Evolutionary conservation across 2,797 vertebrate species (phyloP).

Genomic region (Sitta carolinensis): DNA sequence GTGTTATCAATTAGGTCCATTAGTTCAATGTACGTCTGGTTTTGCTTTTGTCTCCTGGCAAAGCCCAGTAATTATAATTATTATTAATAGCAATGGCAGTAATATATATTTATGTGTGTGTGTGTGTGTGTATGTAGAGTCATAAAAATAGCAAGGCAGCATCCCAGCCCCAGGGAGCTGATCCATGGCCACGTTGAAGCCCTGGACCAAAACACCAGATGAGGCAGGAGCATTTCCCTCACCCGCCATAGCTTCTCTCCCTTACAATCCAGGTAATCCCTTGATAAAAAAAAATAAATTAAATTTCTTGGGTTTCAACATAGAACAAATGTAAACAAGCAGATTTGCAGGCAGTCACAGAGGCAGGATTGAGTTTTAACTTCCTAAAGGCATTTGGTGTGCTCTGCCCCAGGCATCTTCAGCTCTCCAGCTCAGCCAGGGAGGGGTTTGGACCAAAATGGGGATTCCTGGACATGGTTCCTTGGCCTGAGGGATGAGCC

Average conservation of each 20-base stretch:
- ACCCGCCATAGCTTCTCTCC: background rate
- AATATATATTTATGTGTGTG: background rate
- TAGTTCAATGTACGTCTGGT: background rate
- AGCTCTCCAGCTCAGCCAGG: background rate
- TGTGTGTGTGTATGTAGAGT: background rate
- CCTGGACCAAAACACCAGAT: background rate
- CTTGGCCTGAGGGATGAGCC: background rate
- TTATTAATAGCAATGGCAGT: background rate
- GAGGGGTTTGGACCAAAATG: background rate
- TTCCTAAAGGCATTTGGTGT: background rate
- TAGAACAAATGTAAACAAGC: background rate
- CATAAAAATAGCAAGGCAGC: background rate
- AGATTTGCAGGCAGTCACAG: background rate
- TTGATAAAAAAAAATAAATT: background rate
- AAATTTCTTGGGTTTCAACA: background rate
- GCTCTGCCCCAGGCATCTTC: background rate
- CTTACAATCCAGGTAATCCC: background rate
- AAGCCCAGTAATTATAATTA: background rate
- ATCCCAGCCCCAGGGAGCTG: background rate
- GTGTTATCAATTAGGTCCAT: conserved; percentile 11
- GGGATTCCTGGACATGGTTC: background rate
- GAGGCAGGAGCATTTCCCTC: background rate
- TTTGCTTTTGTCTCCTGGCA: conserved; percentile 54
- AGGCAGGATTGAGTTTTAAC: background rate
- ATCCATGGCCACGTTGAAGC: background rate